Evolutionary conservation across 2,888 invertebrate species (phyloP), one percentile per base, ranked within the genome.

Genomic region (Tipula vernalis): DNA sequence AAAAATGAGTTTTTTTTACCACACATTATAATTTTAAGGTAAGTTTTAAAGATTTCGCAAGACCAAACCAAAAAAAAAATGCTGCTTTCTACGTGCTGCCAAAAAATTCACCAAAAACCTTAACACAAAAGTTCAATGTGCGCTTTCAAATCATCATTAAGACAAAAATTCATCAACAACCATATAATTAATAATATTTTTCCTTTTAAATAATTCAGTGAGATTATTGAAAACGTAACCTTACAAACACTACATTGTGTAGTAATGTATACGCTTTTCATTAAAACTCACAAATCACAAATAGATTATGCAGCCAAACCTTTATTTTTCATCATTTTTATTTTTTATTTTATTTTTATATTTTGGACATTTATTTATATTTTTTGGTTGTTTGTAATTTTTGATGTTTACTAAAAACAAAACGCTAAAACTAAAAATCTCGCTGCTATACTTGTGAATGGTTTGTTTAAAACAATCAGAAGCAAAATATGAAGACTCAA

Each of bases 401-500:
- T 86, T 71, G 13, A 13, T 39, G n/a, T 86, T 84, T 36, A 87
- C 83, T 47, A 71, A 71, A 51, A 71, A 15, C 28, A 71, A 71
- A 71, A 71, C 71, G 71, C 71, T 71, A 71, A 71, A 71, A 71
- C 18, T 28, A 71, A 71, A 71, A 57, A 28, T 28, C 18, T 71
- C 5, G 51, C 51, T 57, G 51, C 15, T 57, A 15, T 57, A 57
- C 15, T 57, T 57, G 51, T 28, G 28, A 28, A 57, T 57, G 15
- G 51, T 57, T 15, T 57, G n/a, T n/a, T n/a, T 41, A 57, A 87
- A 41, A 83, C 44, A 87, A 85, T 36, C n/a, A 85, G 86, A 90
- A 91, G 91, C 91, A 90, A 91, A 91, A 90, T 91, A 91, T 89
- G 91, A 91, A 90, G 91, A 91, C 89, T 91, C 91, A 88, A 91